Evolutionary conservation across 2,797 vertebrate genomes (phyloP).

Genomic region (Coregonus ussuriensis): DNA sequence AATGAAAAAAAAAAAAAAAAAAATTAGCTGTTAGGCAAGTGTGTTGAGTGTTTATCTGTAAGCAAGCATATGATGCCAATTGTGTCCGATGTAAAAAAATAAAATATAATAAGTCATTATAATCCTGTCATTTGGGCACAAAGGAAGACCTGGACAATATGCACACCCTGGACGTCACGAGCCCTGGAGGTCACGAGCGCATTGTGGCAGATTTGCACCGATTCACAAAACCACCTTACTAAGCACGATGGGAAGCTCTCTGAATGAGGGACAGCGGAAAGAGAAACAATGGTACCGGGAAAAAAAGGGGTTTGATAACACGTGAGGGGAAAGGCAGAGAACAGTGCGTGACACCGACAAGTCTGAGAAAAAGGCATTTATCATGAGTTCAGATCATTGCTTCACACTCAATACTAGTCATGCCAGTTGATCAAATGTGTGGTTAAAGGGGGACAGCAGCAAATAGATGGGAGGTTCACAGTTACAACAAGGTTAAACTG

Average conservation of each 20-base stretch:
- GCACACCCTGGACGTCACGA: slow-evolving; percentile 7
- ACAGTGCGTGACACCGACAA: background rate
- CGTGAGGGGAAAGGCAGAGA: background rate
- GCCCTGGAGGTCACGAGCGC: slow-evolving; percentile 5
- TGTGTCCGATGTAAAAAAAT: background rate
- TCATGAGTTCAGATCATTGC: slow-evolving; percentile 35
- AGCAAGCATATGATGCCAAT: background rate
- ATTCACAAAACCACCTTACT: slow-evolving; percentile 13
- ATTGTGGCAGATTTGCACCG: background rate
- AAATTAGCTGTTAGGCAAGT: background rate
- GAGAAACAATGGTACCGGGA: background rate
- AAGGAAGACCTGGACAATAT: background rate
- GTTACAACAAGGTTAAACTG: slow-evolving; percentile 12
- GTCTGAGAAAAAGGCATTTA: slow-evolving; percentile 23
- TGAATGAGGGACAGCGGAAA: background rate
- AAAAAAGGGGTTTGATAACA: background rate
- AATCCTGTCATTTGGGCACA: background rate
- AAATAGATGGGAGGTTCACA: slow-evolving; percentile 3
- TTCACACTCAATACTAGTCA: slow-evolving; percentile 33
- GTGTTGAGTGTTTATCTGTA: background rate
- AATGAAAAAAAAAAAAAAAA: too few species aligned
- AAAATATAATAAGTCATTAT: background rate
- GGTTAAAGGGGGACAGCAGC: slow-evolving; percentile 23
- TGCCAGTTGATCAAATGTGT: slow-evolving; percentile 38
- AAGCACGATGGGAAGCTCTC: background rate